phyloP scores from a whole-genome alignment of 2,888 invertebrate genomes.

The Idaea dimidiata region DNA sequence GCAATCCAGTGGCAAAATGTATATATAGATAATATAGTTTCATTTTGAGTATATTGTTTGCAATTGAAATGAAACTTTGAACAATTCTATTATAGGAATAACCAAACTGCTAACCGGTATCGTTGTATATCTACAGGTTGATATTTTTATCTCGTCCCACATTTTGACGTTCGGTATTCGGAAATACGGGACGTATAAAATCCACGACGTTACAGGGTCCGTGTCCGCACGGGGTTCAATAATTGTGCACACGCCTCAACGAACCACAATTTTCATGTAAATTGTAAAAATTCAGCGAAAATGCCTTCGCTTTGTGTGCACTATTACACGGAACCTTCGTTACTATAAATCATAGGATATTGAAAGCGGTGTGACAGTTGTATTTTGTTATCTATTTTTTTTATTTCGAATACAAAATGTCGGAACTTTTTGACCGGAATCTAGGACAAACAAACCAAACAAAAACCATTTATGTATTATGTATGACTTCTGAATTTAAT shows the following conservation, averaged over 20 bases:
- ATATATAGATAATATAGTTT: too few relatives aligned
- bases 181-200: slow-evolving; percentile 13
- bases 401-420: not conserved
- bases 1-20: too few relatives aligned
- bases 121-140: not conserved
- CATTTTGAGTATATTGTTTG: too few relatives aligned
- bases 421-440: not conserved
- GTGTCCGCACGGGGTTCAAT: slow-evolving; percentile 31
- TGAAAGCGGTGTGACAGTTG: not conserved
- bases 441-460: not conserved
- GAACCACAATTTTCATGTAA: slow-evolving; percentile 51
- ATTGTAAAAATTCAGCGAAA: slow-evolving; percentile 41
- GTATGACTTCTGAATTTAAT: not conserved
- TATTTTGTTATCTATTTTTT: not conserved
- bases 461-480: not conserved
- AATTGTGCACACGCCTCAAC: slow-evolving; percentile 55
- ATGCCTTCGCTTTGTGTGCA: slow-evolving; percentile 3
- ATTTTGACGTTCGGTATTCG: not conserved
- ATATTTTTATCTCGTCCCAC: not conserved
- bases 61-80: too few relatives aligned
- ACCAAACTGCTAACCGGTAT: not conserved
- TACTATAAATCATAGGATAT: not conserved
- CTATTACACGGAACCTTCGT: not conserved
- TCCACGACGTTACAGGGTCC: slow-evolving; percentile 13
- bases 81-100: too few relatives aligned